These are phyloP conservation scores for Trachops cirrhosus DNA, from an alignment of 2,797 vertebrate genomes.

Conservation along the genomic window DNA sequence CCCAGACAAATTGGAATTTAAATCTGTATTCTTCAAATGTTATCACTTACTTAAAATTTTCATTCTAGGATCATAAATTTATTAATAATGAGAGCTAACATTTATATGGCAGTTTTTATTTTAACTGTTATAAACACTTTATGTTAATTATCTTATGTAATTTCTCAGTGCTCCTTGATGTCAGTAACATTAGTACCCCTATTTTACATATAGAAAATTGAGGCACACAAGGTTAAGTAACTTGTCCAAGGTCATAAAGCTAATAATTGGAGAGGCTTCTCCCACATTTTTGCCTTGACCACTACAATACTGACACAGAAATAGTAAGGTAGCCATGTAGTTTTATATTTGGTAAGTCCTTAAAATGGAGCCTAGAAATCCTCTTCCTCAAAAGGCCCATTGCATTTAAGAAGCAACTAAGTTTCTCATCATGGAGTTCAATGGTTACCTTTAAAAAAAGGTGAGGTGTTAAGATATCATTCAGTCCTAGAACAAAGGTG, in stretches of 20 bases:
- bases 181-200: neutral
- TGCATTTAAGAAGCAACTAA: neutral
- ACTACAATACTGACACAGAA: neutral
- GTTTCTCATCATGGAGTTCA: neutral
- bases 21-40: neutral
- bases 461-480: neutral
- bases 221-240: neutral
- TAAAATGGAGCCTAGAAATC: neutral
- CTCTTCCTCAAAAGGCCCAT: neutral
- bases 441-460: neutral
- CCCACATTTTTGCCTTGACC: neutral
- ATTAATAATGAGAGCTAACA: neutral
- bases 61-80: neutral
- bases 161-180: neutral
- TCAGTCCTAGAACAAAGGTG: neutral
- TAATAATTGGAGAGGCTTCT: neutral
- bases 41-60: neutral
- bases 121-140: neutral
- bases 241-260: neutral
- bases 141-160: neutral
- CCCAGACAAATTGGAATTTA: neutral
- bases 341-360: neutral
- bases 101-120: neutral
- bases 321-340: no score
- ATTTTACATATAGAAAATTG: neutral